Conservation (phyloP, 1,140 invertebrate genomes). For the Caligus rogercresseyi region DNA sequence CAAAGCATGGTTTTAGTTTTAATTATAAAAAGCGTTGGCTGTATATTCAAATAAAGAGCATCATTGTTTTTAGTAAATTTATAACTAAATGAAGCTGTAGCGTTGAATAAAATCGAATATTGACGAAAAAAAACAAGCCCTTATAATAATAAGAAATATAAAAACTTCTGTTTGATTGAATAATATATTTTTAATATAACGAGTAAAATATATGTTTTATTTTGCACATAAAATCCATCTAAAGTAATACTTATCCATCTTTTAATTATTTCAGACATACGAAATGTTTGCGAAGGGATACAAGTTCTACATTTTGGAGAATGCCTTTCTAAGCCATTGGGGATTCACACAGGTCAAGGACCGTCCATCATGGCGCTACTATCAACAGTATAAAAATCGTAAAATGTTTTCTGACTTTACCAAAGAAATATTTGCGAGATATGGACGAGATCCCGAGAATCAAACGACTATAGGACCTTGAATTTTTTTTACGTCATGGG, state of each 20-base stretch:
- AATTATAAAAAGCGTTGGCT: no score
- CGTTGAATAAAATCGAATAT: no score
- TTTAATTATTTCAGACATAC: slow-evolving; percentile 48
- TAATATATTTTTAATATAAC: no score
- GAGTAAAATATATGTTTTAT: not conserved
- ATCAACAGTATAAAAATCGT: slow-evolving; percentile 61
- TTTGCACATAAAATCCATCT: slow-evolving; percentile 10
- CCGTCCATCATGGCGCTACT: slow-evolving; percentile 59
- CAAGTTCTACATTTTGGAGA: slow-evolving; percentile 66
- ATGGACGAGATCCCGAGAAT: slow-evolving; percentile 42
- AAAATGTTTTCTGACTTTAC: slow-evolving; percentile 66
- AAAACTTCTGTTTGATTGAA: no score
- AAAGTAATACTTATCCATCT: not conserved
- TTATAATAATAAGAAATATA: no score
- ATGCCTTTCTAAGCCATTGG: slow-evolving; percentile 74
- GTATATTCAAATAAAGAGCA: no score
- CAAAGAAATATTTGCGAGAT: slow-evolving; percentile 56
- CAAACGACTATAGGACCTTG: no score
- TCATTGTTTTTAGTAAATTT: no score
- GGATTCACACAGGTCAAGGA: slow-evolving; percentile 44
- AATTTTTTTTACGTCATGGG: no score
- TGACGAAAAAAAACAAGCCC: no score
- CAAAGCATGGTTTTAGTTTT: no score
- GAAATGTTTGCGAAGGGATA: slow-evolving; percentile 79
- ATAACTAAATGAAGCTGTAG: no score